Percentiles rank a stretch among this genome's conserved stretches.
Conservation (phyloP, 2,888 invertebrate species). For the Tenodera sinensis region DNA sequence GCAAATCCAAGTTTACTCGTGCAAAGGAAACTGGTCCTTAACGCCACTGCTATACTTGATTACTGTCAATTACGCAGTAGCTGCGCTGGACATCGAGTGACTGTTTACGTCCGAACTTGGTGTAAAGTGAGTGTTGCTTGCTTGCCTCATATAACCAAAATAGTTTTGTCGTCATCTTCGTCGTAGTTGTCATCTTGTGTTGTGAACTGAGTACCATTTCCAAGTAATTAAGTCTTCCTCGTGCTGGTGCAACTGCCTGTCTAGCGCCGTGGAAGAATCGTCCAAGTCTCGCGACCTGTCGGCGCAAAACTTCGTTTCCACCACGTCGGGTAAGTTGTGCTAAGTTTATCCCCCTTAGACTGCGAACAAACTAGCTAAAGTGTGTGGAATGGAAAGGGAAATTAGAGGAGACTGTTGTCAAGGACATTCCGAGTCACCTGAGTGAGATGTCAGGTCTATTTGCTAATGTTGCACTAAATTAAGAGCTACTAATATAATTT, state of each 20-base stretch:
- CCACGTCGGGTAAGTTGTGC: slow-evolving; percentile 13
- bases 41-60: background rate
- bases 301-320: background rate
- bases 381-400: too few species aligned
- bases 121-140: background rate
- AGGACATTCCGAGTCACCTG: too few species aligned
- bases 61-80: background rate
- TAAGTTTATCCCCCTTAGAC: too few species aligned
- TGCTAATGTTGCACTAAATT: too few species aligned
- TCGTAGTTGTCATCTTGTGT: background rate
- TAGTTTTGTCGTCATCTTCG: background rate
- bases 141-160: background rate
- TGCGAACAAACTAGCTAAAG: too few species aligned
- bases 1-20: background rate
- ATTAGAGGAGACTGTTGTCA: too few species aligned
- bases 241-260: background rate
- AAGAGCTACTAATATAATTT: too few species aligned
- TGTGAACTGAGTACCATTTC: background rate
- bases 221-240: background rate
- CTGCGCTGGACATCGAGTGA: background rate
- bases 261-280: background rate
- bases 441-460: too few species aligned
- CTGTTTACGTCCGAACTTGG: too few species aligned
- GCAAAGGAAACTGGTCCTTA: background rate
- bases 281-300: background rate